Percentiles rank a stretch among this genome's conserved stretches.
phyloP scores from a whole-genome alignment of 2,797 vertebrate species.

The Leuciscus waleckii region DNA sequence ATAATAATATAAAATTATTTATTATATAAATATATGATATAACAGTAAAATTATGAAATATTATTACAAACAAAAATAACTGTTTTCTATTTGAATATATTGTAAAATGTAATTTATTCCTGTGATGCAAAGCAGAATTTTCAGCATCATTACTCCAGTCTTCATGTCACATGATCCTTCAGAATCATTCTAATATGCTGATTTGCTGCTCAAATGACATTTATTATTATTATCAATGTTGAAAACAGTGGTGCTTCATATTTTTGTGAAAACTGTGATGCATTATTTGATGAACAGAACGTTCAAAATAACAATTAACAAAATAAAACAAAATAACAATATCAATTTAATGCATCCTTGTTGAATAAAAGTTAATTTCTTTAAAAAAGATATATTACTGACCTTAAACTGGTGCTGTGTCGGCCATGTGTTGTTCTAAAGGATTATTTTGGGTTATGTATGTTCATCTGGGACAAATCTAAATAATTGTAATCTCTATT shows the following conservation, averaged over 20 bases:
- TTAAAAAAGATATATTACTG: no score
- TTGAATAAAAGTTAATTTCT: no score
- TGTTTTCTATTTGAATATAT: neutral
- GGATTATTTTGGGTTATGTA: neutral
- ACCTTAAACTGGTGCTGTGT: neutral
- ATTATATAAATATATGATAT: no score
- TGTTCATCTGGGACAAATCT: neutral
- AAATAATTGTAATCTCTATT: neutral
- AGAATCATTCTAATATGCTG: neutral
- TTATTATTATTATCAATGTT: neutral
- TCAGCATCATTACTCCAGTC: neutral
- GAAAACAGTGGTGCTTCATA: conserved; percentile 1
- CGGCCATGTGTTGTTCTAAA: neutral
- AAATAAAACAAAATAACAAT: no score
- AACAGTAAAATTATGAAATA: neutral
- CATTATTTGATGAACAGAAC: neutral
- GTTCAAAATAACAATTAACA: neutral
- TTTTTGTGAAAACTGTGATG: neutral
- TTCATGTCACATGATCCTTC: neutral
- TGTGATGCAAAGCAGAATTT: neutral
- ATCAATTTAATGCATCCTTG: neutral
- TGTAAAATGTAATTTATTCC: neutral
- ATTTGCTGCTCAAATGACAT: neutral
- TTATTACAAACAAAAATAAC: neutral
- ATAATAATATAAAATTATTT: no score